phyloP scores from a whole-genome alignment of 64 coral and sea anemone genomes.

The Pocillopora verrucosa region DNA sequence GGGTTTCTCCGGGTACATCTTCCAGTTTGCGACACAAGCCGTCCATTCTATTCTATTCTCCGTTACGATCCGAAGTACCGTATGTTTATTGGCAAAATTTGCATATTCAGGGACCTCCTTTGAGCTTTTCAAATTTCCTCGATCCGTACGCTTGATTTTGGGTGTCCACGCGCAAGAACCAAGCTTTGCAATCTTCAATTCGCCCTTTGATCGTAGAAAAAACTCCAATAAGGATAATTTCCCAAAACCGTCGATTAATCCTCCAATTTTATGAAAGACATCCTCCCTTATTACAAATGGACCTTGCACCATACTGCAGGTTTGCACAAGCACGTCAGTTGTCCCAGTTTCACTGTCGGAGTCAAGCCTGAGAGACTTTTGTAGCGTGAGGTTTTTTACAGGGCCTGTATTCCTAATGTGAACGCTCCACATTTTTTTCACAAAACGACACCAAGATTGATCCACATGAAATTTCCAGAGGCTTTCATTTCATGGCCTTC shows the following conservation, averaged over 20 bases:
- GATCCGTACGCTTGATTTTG: not conserved
- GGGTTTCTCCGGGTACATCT: slow-evolving; percentile 14
- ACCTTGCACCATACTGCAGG: slow-evolving; percentile 13
- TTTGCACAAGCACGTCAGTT: not conserved
- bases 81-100: slow-evolving; percentile 33
- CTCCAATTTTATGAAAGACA: slow-evolving; percentile 9
- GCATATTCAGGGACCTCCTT: slow-evolving; percentile 33
- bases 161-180: slow-evolving; percentile 8
- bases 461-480: too few relatives aligned
- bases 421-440: too few relatives aligned
- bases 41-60: slow-evolving; percentile 63
- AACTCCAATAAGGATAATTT: slow-evolving; percentile 50
- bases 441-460: too few relatives aligned
- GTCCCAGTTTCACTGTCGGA: too few relatives aligned
- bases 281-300: slow-evolving; percentile 53
- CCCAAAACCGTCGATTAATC: slow-evolving; percentile 26
- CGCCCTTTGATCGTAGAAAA: slow-evolving; percentile 49
- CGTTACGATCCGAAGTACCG: slow-evolving; percentile 57
- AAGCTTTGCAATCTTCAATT: slow-evolving; percentile 31
- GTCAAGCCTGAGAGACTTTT: too few relatives aligned
- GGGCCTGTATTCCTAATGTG: too few relatives aligned
- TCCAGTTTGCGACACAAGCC: slow-evolving; percentile 43
- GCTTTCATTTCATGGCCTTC: too few relatives aligned
- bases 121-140: slow-evolving; percentile 23
- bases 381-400: too few relatives aligned